Base-by-base conservation (phyloP, 2,113 vertebrate genomes). In the Myanophis thanlyinensis region DNA sequence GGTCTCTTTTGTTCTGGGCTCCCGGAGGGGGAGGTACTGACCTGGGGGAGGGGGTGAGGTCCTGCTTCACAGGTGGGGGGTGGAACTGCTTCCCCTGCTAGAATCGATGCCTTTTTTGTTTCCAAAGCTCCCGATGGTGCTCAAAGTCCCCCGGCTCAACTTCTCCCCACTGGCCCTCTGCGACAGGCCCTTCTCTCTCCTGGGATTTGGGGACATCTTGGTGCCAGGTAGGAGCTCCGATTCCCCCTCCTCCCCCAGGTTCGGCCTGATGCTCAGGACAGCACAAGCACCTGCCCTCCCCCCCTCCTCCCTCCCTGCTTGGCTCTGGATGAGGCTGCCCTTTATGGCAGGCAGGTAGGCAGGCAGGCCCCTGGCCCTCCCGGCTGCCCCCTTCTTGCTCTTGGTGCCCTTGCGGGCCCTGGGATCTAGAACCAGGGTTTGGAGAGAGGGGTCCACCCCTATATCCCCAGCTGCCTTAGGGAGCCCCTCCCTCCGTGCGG, bases 181-280 rank as follows among this genome's bases (percentile, higher is more conserved):
- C 92, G 98, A 99, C 96, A 97, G 98, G 47, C 99, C 99, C 85
- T 99, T 99, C 97, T 99, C 99, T 48, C 98, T 99, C 44, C 98
- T 99, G 93, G 99, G 99, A 91, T 99, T 99, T 13, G 99, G 99
- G 11, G 99, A 99, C 94, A 98, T 99, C 96, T 96, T 99, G 92
- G 99, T 99, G 93, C 99, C 99, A 98, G 99, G 99, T 99, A 98
- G 13, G 44, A 49, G 47, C 7, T 18, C 6, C 48, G 13, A 0
- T 2, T n/a, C 48, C 44, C 22, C 3, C 23, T 3, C 52, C 18
- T 0, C 18, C 7, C 20, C 53, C 53, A 23, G 23, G 25, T 59
- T 59, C 25, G 2, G 25, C 9, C 25, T 30, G 56, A 59, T 59
- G 56, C 10, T 9, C 27, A 62, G 9, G 56, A 10, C 27, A 30